Conservation (phyloP, 2,888 invertebrate species). For the Xestia ashworthii region DNA sequence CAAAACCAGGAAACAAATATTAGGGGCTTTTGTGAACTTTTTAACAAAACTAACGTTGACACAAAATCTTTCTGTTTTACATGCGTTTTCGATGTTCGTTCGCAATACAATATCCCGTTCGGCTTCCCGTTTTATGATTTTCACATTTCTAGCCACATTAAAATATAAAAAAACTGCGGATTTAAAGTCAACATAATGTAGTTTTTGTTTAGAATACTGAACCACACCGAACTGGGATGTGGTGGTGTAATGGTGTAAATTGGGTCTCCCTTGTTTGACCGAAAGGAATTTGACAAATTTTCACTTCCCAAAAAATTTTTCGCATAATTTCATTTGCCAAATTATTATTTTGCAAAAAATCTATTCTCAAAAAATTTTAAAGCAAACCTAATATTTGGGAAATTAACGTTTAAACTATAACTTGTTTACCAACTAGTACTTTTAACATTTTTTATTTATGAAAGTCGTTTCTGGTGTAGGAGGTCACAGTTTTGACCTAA, state of each 20-base stretch:
- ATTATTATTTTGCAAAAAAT: too few relatives aligned
- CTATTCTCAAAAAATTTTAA: too few relatives aligned
- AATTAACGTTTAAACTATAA: too few relatives aligned
- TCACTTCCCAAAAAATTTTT: too few relatives aligned
- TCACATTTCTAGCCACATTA: background rate
- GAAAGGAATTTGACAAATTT: too few relatives aligned
- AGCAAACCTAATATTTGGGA: too few relatives aligned
- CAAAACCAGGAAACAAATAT: background rate
- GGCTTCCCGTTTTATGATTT: background rate
- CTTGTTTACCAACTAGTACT: too few relatives aligned
- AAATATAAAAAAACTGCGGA: background rate
- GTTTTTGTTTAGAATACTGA: background rate
- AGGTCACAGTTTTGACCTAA: too few relatives aligned
- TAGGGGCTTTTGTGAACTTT: slow-evolving; percentile 11
- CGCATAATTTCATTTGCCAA: too few relatives aligned
- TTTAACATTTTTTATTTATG: too few relatives aligned
- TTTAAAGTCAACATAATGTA: background rate
- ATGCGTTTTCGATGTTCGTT: background rate
- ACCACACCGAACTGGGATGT: background rate
- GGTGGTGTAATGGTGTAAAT: background rate
- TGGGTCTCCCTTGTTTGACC: too few relatives aligned
- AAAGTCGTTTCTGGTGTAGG: too few relatives aligned
- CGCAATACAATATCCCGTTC: background rate
- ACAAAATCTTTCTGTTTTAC: slow-evolving; percentile 13
- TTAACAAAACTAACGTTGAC: slow-evolving; percentile 9